Conservation (phyloP, 2,797 vertebrate genomes). For the Selene dorsalis region DNA sequence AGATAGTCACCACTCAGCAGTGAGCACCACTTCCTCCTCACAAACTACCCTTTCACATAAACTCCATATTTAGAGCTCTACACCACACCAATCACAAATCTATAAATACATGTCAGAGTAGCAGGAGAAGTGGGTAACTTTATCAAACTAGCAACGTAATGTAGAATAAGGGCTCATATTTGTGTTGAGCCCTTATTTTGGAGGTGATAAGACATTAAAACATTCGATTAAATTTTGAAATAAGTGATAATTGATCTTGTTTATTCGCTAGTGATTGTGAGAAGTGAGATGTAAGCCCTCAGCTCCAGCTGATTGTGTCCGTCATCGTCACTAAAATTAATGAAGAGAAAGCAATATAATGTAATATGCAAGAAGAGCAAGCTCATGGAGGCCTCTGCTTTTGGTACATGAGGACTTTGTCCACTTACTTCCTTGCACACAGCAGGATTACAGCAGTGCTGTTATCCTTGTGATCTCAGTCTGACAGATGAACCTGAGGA, state of each 20-base stretch:
- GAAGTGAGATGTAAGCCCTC: not conserved
- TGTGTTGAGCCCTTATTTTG: not conserved
- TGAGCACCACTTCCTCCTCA: constrained; percentile 29
- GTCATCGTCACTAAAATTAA: not conserved
- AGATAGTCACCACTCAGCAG: constrained; percentile 51
- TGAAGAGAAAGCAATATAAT: not conserved
- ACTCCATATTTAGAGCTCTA: not conserved
- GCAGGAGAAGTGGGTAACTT: not conserved
- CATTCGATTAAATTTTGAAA: no score
- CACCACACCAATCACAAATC: constrained; percentile 1
- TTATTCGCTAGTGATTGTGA: not conserved
- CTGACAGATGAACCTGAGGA: constrained; percentile 70
- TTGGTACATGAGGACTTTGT: constrained; percentile 17
- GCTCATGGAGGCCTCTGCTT: not conserved
- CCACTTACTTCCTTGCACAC: constrained; percentile 36
- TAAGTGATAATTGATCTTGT: no score
- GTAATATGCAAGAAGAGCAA: not conserved
- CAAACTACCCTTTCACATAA: constrained; percentile 4
- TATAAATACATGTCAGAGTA: not conserved
- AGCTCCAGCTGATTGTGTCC: not conserved
- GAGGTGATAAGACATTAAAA: not conserved
- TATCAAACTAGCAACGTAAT: no score
- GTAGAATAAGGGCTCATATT: not conserved
- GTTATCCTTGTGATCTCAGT: constrained; percentile 58
- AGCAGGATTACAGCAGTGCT: constrained; percentile 53